A percentile compares a stretch with the other conserved stretches of the same genome.
phyloP scores from a whole-genome alignment of 2,888 invertebrate genomes.

The Drosophila aldrichi region DNA sequence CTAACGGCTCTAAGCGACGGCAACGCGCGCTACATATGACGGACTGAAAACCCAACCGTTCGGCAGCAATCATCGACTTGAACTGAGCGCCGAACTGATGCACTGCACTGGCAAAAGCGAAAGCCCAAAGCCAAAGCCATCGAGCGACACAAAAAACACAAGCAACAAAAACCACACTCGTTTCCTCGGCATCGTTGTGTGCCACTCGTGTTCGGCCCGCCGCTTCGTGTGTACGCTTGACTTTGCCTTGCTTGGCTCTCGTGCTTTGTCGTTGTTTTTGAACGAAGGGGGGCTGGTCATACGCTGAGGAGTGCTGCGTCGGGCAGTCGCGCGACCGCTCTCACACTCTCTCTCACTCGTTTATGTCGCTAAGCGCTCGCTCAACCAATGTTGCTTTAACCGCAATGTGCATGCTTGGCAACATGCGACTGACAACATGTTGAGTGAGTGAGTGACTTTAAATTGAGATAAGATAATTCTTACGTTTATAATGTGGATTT shows the following conservation, averaged over 20 bases:
- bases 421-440: constrained; percentile 30
- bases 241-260: constrained; percentile 13
- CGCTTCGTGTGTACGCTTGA: constrained; percentile 21
- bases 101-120: constrained; percentile 44
- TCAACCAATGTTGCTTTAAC: constrained; percentile 59
- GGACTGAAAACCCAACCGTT: constrained; percentile 80
- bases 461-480: not conserved
- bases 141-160: constrained; percentile 10
- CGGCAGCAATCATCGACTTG: constrained; percentile 84
- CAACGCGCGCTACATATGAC: constrained; percentile 38
- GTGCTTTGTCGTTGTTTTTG: constrained; percentile 15
- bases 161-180: constrained; percentile 17
- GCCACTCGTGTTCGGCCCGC: not conserved
- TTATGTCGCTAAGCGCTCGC: not conserved
- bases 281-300: not conserved
- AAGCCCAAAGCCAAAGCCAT: constrained; percentile 27
- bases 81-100: constrained; percentile 76
- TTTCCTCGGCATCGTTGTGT: constrained; percentile 10
- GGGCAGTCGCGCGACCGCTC: constrained; percentile 10
- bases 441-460: not conserved
- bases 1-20: constrained; percentile 31
- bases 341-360: not conserved
- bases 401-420: constrained; percentile 45
- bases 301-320: constrained; percentile 33
- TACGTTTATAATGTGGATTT: not conserved